Conservation (phyloP, 2,888 invertebrate species). For the Linhomoeus sp. region DNA sequence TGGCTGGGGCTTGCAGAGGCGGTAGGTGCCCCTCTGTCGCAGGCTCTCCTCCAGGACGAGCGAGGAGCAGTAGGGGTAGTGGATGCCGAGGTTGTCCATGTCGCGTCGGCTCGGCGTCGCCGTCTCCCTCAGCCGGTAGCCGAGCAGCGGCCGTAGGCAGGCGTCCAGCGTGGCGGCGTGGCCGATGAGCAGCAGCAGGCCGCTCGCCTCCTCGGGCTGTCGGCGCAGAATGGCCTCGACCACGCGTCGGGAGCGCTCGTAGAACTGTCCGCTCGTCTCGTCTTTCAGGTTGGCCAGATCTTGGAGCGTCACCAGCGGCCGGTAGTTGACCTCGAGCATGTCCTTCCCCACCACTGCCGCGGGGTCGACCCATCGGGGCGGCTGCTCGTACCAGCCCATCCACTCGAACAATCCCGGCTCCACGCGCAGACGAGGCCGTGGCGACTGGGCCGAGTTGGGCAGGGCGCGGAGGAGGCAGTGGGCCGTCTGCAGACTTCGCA, state of each 20-base stretch:
- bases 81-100: conserved; percentile 6
- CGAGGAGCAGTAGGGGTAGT: conserved; percentile 8
- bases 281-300: no score
- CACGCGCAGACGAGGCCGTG: conserved; percentile 45
- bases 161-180: conserved; percentile 74
- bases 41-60: conserved; percentile 6
- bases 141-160: conserved; percentile 50
- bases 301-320: no score
- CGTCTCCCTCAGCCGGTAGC: conserved; percentile 19
- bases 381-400: conserved; percentile 62
- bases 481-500: conserved; percentile 70
- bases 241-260: no score
- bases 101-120: background rate
- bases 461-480: conserved; percentile 12
- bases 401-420: conserved; percentile 82
- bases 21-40: no score
- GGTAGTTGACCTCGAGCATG: no score
- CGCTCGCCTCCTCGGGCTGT: conserved; percentile 29
- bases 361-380: conserved; percentile 52
- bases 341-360: no score
- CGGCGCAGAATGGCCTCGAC: no score
- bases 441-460: conserved; percentile 18
- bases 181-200: conserved; percentile 63
- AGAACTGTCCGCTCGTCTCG: no score
- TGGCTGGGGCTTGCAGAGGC: no score